Base-by-base conservation (phyloP, 2,888 invertebrate genomes). In the Sphinx pinastri region DNA sequence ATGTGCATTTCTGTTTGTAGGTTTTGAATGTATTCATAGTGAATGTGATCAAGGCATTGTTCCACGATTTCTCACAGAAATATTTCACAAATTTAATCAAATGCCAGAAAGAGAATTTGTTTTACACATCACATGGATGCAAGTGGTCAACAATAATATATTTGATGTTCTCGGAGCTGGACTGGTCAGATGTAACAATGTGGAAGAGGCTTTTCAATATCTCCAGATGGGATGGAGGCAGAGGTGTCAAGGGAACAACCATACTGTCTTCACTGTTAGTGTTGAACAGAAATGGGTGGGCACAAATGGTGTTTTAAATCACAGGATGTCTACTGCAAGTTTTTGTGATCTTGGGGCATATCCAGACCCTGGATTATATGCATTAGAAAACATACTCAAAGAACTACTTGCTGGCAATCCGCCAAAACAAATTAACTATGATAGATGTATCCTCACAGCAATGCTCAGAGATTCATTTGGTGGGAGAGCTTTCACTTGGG, bases 401-500 rank as follows among this genome's bases (percentile, higher is more conserved):
- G 93, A 94, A 75, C 89, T 89, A 79, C 92, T 81, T 77, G 96
- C 83, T 88, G 96, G 79, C 83, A 96, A 90, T 78, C 93, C 93
- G 77, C 91, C 93, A 5, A 93, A 93, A 77, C 92, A 92, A 84
- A 93, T 94, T 59, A 93, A 94, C 77, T 95, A 95, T 85, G 95
- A 95, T 75, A 95, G 96, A 79, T 96, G 96, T 51, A 95, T 96
- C 57, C 88, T 96, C 51, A 96, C 96, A 19, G 96, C 96, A 4
- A 94, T 96, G 86, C 85, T 96, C 0, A 95, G 96, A 87, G 97
- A 97, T 83, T 96, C 97, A 1, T 96, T 97, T 88, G 97, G 97
- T 13, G 97, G 97, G 0, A 94, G 96, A 79, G 96, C 97, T 2
- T 96, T 96, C 80, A 97, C 97, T 2, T 90, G 97, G 88, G 92